phyloP scores from a whole-genome alignment of 2,888 invertebrate genomes.

The Eudasyphora cyanicolor region DNA sequence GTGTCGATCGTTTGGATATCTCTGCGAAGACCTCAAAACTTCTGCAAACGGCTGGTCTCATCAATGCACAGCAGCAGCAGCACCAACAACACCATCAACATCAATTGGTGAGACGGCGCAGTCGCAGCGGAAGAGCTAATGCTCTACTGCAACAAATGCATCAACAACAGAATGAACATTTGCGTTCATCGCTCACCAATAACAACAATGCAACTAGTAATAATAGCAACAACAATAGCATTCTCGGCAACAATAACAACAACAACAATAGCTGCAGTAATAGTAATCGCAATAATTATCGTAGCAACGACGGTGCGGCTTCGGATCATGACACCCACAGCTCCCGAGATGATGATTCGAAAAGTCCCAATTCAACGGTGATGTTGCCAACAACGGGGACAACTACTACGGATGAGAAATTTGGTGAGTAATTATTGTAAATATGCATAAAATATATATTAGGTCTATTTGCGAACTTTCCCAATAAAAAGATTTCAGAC shows the following conservation, averaged over 20 bases:
- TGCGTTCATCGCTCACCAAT: conserved; percentile 61
- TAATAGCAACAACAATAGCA: conserved; percentile 48
- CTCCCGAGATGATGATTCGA: conserved; percentile 79
- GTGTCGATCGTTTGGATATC: conserved; percentile 83
- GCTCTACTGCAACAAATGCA: conserved; percentile 64
- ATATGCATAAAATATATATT: too few species aligned
- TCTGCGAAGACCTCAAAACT: conserved; percentile 77
- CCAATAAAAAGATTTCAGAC: too few species aligned
- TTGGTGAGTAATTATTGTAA: conserved; percentile 71
- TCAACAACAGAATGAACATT: conserved; percentile 65
- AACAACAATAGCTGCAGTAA: conserved; percentile 63
- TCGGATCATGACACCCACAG: conserved; percentile 79
- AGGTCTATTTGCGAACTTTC: too few species aligned
- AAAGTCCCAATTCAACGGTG: conserved; percentile 78
- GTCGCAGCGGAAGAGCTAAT: conserved; percentile 70
- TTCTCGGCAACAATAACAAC: conserved; percentile 52
- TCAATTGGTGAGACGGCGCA: conserved; percentile 70
- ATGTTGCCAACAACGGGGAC: conserved; percentile 62
- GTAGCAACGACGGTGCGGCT: conserved; percentile 74
- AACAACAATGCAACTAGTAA: conserved; percentile 61
- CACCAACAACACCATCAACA: conserved; percentile 66
- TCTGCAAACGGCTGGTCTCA: conserved; percentile 72
- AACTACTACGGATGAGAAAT: conserved; percentile 75
- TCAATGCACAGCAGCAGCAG: conserved; percentile 68
- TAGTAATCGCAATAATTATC: conserved; percentile 67